These are phyloP conservation scores for Litocranius walleri DNA, from an alignment of 2,113 vertebrate genomes.

Conservation along the genomic window DNA sequence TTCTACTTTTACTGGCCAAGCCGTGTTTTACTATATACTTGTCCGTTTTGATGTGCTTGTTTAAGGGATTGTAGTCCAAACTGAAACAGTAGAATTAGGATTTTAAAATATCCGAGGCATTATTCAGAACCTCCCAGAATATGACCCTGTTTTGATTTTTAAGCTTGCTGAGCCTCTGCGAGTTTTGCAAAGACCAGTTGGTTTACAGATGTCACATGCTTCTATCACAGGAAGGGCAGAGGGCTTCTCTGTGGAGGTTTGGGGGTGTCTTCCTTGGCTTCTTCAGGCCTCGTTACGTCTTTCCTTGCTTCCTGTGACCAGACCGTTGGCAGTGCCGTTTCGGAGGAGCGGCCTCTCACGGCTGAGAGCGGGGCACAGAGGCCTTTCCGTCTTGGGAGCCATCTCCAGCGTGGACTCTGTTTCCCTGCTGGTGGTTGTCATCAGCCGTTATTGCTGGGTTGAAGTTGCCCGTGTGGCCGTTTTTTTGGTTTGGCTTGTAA, in stretches of 20 bases:
- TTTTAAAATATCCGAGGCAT: background rate
- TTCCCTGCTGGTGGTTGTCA: no score
- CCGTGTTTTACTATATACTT: background rate
- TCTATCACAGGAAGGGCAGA: background rate
- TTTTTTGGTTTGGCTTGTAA: background rate
- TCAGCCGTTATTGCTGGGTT: background rate
- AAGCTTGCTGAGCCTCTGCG: background rate
- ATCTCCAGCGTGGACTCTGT: background rate
- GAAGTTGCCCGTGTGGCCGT: background rate
- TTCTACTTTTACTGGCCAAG: background rate
- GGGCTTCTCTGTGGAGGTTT: no score
- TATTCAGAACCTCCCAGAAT: background rate
- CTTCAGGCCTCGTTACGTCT: fast-evolving
- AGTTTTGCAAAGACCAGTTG: background rate
- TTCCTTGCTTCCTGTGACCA: background rate
- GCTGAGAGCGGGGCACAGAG: background rate
- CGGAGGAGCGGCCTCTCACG: background rate
- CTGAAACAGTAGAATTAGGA: background rate
- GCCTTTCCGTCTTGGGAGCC: background rate
- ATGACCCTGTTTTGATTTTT: background rate
- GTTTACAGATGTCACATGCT: background rate
- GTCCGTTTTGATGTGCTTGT: background rate
- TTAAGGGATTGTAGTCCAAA: background rate
- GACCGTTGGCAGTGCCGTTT: background rate
- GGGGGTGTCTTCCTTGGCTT: background rate